phyloP scores from a whole-genome alignment of 1,140 invertebrate species.

The Apocrypta bakeri region DNA sequence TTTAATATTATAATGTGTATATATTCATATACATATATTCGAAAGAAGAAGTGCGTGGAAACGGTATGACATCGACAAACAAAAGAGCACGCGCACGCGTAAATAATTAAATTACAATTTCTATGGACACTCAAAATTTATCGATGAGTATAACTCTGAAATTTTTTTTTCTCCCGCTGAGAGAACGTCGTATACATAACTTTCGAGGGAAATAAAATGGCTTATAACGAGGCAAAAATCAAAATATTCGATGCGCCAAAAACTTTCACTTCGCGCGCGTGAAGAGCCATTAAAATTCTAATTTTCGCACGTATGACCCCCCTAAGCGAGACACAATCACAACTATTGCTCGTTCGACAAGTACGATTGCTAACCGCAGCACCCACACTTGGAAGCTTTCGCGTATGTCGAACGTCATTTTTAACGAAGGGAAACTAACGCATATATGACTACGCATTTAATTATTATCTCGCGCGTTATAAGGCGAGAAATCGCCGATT shows the following conservation, averaged over 20 bases:
- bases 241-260: neutral
- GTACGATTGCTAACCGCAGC: too few relatives aligned
- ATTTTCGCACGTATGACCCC: neutral
- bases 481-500: neutral
- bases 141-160: neutral
- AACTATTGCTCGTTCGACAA: neutral
- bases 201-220: neutral
- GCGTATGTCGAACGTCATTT: neutral
- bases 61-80: too few relatives aligned
- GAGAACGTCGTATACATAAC: too few relatives aligned
- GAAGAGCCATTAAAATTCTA: conserved; percentile 8
- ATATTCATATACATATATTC: too few relatives aligned
- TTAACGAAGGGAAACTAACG: conserved; percentile 1
- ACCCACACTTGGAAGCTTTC: conserved; percentile 22
- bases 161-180: too few relatives aligned
- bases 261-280: neutral
- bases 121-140: conserved; percentile 18
- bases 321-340: conserved; percentile 9
- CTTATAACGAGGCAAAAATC: neutral
- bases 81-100: too few relatives aligned
- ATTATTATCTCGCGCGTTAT: neutral
- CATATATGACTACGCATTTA: conserved; percentile 14
- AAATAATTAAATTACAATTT: neutral
- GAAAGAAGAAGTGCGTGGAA: too few relatives aligned
- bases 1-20: too few relatives aligned